Evolutionary conservation across 2,797 vertebrate genomes (phyloP).

Genomic region (Sebastes taczanowskii): DNA sequence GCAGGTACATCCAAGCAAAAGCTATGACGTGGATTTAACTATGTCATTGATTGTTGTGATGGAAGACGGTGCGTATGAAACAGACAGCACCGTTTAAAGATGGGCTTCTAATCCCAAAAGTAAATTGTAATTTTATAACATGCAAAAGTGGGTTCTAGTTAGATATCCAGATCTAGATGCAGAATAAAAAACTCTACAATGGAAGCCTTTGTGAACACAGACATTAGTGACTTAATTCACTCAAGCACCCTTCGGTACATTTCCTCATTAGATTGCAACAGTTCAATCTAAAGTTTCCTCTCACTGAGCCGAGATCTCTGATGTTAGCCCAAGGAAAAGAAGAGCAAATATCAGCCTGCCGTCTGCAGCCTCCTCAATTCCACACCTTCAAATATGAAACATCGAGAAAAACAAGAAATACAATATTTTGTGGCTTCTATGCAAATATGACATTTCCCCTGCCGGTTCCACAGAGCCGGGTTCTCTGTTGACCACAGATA

Average conservation of each 20-base stretch:
- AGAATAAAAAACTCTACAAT: not conserved
- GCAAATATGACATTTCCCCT: slow-evolving; percentile 80
- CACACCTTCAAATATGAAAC: slow-evolving; percentile 57
- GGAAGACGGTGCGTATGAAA: not conserved
- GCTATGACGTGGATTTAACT: not conserved
- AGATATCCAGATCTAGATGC: not conserved
- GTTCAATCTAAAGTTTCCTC: slow-evolving; percentile 37
- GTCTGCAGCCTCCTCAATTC: slow-evolving; percentile 43
- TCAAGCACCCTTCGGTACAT: slow-evolving; percentile 42
- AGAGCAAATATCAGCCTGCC: slow-evolving; percentile 58
- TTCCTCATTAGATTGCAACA: slow-evolving; percentile 57
- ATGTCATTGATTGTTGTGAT: not conserved
- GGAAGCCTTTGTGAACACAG: slow-evolving; percentile 31
- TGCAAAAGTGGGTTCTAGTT: not conserved
- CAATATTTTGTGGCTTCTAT: slow-evolving; percentile 76
- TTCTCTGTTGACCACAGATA: slow-evolving; percentile 76
- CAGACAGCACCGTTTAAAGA: slow-evolving; percentile 1
- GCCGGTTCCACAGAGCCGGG: slow-evolving; percentile 51
- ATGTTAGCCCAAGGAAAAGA: slow-evolving; percentile 49
- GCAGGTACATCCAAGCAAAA: slow-evolving; percentile 7
- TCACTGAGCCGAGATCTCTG: slow-evolving; percentile 36
- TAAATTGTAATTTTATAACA: not conserved
- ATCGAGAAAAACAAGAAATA: slow-evolving; percentile 64
- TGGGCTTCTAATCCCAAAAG: not conserved
- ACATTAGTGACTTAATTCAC: slow-evolving; percentile 39